These are phyloP conservation scores for Tipula vernalis DNA, from an alignment of 2,888 invertebrate genomes.

Conservation along the genomic window DNA sequence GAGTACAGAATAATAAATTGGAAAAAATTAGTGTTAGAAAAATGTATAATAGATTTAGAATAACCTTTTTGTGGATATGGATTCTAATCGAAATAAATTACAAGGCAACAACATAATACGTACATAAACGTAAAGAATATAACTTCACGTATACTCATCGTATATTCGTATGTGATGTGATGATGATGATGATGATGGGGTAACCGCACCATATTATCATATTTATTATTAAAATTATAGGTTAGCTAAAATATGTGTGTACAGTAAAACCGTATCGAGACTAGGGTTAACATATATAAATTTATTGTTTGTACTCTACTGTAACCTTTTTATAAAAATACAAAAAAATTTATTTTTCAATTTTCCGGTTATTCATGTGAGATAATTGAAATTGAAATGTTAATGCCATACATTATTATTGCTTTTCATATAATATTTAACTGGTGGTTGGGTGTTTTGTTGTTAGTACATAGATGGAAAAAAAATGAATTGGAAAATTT, in stretches of 20 bases:
- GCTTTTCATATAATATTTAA: neutral
- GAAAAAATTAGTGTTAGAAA: neutral
- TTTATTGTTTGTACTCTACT: neutral
- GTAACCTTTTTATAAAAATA: neutral
- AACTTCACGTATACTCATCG: neutral
- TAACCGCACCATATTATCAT: constrained; percentile 5
- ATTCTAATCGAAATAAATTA: neutral
- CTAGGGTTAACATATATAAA: neutral
- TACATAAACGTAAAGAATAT: neutral
- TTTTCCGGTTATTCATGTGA: constrained; percentile 8
- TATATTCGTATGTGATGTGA: neutral
- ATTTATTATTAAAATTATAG: constrained; percentile 8
- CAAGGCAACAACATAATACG: neutral
- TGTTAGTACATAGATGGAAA: neutral
- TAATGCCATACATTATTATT: neutral
- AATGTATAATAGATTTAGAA: neutral
- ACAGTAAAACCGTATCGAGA: neutral
- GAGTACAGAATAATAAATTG: neutral
- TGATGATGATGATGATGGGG: neutral
- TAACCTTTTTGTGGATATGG: neutral
- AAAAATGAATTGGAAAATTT: neutral
- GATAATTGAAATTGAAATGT: constrained; percentile 8
- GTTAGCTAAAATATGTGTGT: neutral
- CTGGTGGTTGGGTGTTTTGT: neutral
- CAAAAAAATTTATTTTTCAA: neutral